phyloP scores from a whole-genome alignment of 2,113 vertebrate species.

The Spheniscus mendiculus region DNA sequence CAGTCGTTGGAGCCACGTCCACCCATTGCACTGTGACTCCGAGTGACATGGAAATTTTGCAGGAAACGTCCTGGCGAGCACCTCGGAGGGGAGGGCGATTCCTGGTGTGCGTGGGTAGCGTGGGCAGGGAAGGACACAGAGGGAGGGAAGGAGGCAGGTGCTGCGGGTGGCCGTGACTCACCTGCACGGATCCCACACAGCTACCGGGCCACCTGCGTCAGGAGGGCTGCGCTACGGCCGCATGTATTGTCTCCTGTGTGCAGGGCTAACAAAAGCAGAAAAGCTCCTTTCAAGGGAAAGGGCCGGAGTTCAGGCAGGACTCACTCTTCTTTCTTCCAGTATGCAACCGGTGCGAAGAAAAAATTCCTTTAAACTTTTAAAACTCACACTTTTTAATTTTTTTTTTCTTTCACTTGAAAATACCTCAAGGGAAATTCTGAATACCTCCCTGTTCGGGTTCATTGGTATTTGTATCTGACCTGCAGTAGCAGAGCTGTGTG shows the following conservation, averaged over 20 bases:
- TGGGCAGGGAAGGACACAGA: neutral
- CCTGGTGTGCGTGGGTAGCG: neutral
- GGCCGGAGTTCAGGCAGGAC: neutral
- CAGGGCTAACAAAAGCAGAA: neutral
- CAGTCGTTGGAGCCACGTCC: fast-evolving
- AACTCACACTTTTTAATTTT: neutral
- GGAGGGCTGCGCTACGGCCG: fast-evolving
- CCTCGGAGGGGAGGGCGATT: neutral
- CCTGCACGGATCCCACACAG: fast-evolving
- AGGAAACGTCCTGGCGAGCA: fast-evolving
- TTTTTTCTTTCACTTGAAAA: neutral
- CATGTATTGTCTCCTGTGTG: neutral
- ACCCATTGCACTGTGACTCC: fast-evolving
- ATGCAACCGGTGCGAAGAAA: neutral
- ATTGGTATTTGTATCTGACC: neutral
- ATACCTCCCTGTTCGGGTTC: neutral
- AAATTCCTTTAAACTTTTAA: neutral
- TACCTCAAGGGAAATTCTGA: neutral
- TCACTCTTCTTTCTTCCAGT: neutral
- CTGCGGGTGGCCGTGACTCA: fast-evolving
- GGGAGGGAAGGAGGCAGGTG: neutral
- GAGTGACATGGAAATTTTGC: fast-evolving
- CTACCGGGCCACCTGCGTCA: fast-evolving
- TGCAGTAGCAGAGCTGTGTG: neutral
- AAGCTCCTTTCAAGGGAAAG: neutral